Percentiles rank a stretch among this genome's conserved stretches.
Evolutionary conservation across 1,140 invertebrate genomes (phyloP).

Genomic region (Elymnias hypermnestra): DNA sequence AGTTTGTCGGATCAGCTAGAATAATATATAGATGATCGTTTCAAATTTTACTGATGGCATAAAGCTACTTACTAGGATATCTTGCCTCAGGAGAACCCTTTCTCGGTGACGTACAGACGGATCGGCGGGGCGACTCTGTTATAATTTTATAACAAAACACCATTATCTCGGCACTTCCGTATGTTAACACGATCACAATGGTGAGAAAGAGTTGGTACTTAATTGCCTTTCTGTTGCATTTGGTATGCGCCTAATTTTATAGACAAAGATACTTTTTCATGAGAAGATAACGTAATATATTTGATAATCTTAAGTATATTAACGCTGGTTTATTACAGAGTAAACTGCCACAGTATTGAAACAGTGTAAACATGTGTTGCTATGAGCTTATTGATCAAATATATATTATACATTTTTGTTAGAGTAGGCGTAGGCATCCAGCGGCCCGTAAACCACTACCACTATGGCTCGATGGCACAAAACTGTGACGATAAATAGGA

Average conservation of each 20-base stretch:
- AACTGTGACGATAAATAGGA: too few relatives aligned
- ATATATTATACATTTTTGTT: not conserved
- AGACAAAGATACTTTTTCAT: too few relatives aligned
- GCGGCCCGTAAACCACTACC: too few relatives aligned
- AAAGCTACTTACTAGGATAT: conserved; percentile 31
- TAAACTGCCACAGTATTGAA: not conserved
- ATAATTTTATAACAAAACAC: conserved; percentile 69
- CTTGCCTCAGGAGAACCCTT: conserved; percentile 23
- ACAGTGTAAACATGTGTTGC: conserved; percentile 7
- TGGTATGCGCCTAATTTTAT: too few relatives aligned
- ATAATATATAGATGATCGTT: too few relatives aligned
- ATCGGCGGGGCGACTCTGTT: conserved; percentile 49
- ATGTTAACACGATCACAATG: conserved; percentile 8
- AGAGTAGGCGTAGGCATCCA: too few relatives aligned
- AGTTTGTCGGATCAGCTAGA: too few relatives aligned
- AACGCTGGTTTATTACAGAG: not conserved
- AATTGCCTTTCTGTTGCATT: conserved; percentile 1
- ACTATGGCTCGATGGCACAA: too few relatives aligned
- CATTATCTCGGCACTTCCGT: conserved; percentile 36
- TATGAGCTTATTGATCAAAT: conserved; percentile 26
- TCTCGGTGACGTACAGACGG: conserved; percentile 36
- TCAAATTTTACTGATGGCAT: too few relatives aligned
- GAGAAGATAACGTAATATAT: too few relatives aligned
- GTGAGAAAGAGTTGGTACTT: conserved; percentile 15
- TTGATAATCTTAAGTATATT: too few relatives aligned